phyloP scores from a whole-genome alignment of 2,888 invertebrate genomes.

The Chrysolina haemoptera region DNA sequence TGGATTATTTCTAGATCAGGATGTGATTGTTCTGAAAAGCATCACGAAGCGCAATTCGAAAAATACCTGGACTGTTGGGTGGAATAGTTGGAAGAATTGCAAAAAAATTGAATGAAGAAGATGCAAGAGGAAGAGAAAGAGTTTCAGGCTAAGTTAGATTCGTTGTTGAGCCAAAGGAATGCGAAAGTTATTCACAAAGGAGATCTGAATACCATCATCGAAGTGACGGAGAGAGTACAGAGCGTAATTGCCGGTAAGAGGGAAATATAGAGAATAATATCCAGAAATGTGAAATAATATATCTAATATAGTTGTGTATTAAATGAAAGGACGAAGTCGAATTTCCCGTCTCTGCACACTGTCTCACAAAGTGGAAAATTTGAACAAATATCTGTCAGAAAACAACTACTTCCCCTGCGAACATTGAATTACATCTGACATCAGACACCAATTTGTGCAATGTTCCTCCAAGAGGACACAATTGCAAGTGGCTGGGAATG shows the following conservation, averaged over 20 bases:
- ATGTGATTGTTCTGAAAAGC: slow-evolving; percentile 64
- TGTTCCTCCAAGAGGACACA: too few species aligned
- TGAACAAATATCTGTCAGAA: too few species aligned
- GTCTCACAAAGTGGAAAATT: too few species aligned
- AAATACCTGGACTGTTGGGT: slow-evolving; percentile 78
- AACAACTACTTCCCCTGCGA: too few species aligned
- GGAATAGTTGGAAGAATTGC: slow-evolving; percentile 77
- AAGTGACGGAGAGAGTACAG: slow-evolving; percentile 66
- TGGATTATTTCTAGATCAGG: slow-evolving; percentile 61
- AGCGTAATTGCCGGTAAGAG: slow-evolving; percentile 48
- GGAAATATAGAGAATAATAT: too few species aligned
- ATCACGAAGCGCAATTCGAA: slow-evolving; percentile 61
- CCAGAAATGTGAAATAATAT: too few species aligned
- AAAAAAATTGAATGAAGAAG: slow-evolving; percentile 70
- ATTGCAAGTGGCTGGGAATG: too few species aligned
- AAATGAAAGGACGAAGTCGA: too few species aligned
- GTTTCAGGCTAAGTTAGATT: slow-evolving; percentile 67
- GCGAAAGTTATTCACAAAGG: slow-evolving; percentile 79
- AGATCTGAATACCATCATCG: slow-evolving; percentile 77
- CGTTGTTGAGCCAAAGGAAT: slow-evolving; percentile 73
- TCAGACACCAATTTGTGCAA: too few species aligned
- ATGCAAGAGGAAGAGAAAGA: slow-evolving; percentile 79
- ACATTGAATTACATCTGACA: too few species aligned
- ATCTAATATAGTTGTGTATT: too few species aligned
- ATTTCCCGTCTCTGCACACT: too few species aligned